Evolutionary conservation across 2,113 vertebrate species (phyloP).

Genomic region (Grus americana): DNA sequence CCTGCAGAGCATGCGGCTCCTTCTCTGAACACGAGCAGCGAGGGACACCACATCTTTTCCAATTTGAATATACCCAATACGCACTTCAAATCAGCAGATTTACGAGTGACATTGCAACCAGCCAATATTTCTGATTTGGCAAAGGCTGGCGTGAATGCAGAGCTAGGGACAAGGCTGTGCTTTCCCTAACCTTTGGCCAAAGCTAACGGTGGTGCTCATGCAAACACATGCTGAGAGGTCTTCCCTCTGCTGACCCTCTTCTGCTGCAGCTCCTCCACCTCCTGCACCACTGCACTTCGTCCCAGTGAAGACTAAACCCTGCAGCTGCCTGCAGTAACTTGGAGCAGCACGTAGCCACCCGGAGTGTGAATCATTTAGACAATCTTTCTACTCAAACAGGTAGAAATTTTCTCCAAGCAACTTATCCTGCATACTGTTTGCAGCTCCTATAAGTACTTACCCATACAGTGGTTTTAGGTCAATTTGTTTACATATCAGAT

Average conservation of each 20-base stretch:
- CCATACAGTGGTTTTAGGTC: not conserved
- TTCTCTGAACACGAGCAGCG: not conserved
- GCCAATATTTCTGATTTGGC: not conserved
- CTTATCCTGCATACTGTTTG: not conserved
- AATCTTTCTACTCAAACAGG: not conserved
- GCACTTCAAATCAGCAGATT: not conserved
- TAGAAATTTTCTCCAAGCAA: not conserved
- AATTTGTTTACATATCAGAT: not conserved
- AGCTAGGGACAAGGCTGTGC: fast-evolving
- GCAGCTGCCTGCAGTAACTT: not conserved
- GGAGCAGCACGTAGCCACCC: not conserved
- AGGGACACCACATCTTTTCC: not conserved
- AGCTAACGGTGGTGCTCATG: not conserved
- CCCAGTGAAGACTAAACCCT: not conserved
- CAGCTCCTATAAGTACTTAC: not conserved
- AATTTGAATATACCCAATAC: not conserved
- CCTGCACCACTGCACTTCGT: not conserved
- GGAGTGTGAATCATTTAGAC: not conserved
- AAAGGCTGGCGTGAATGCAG: not conserved
- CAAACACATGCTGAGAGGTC: not conserved
- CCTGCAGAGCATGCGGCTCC: not conserved
- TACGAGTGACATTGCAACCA: not conserved
- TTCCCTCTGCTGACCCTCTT: not conserved
- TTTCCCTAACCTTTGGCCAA: not conserved
- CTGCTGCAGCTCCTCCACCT: not conserved